phyloP scores from a whole-genome alignment of 2,797 vertebrate genomes.

The Triplophysa yarkandensis region DNA sequence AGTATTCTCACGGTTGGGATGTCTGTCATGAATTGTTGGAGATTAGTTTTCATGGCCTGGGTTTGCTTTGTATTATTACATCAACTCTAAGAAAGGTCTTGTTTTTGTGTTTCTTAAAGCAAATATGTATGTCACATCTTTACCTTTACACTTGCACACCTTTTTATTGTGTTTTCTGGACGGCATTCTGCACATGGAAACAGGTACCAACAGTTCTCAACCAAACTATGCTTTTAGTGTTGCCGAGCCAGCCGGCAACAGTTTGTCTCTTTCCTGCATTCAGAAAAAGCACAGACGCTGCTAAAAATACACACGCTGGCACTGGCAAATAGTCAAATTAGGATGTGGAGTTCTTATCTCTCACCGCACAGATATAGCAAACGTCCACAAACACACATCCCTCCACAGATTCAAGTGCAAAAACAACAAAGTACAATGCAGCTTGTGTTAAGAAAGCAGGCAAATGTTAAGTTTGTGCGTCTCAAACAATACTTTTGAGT shows the following conservation, averaged over 20 bases:
- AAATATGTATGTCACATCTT: background rate
- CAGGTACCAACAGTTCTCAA: background rate
- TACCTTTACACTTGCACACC: background rate
- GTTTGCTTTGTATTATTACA: background rate
- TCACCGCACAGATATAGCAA: constrained; percentile 27
- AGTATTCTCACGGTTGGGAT: background rate
- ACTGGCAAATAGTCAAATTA: constrained; percentile 33
- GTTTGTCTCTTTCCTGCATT: constrained; percentile 36
- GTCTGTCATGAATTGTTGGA: background rate
- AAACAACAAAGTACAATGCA: background rate
- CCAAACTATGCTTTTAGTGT: background rate
- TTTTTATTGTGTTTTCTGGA: background rate
- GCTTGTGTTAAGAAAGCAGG: background rate
- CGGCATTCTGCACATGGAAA: background rate
- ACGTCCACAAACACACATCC: constrained; percentile 9
- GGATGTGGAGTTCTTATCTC: constrained; percentile 44
- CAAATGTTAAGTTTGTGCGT: background rate
- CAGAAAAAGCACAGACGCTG: constrained; percentile 38
- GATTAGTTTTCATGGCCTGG: background rate
- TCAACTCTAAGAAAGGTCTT: background rate
- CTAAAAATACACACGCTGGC: constrained; percentile 50
- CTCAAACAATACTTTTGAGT: background rate
- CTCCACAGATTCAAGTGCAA: background rate
- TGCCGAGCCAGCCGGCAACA: constrained; percentile 22
- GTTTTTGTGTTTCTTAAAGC: background rate